phyloP scores from a whole-genome alignment of 2,797 vertebrate genomes.

The Lates japonicus region DNA sequence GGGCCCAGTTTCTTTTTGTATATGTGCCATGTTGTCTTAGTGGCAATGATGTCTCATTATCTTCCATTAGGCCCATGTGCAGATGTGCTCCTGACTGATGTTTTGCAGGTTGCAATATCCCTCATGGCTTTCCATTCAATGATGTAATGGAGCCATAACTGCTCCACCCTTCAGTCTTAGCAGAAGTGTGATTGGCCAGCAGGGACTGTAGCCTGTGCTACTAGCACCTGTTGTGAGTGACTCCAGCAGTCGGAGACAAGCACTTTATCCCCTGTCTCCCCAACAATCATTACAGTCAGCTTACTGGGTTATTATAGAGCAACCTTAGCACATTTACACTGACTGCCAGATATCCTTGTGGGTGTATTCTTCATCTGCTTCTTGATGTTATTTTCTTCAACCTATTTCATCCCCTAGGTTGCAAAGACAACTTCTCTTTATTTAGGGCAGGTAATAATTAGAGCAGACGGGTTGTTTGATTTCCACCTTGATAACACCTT shows the following conservation, averaged over 20 bases:
- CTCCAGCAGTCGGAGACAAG: constrained; percentile 75
- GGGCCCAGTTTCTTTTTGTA: constrained; percentile 65
- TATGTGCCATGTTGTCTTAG: constrained; percentile 70
- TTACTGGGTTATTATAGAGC: constrained; percentile 83
- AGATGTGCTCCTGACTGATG: constrained; percentile 66
- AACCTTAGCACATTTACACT: constrained; percentile 83
- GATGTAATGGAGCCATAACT: constrained; percentile 59
- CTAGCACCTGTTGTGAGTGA: constrained; percentile 81
- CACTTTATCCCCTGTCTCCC: constrained; percentile 84
- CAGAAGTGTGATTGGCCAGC: constrained; percentile 61
- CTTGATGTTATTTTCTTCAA: constrained; percentile 81
- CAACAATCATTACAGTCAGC: constrained; percentile 84
- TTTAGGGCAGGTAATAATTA: constrained; percentile 85
- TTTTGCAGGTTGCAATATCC: constrained; percentile 66
- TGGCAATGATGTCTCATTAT: constrained; percentile 74
- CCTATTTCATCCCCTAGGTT: constrained; percentile 75
- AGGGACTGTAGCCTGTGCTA: constrained; percentile 56
- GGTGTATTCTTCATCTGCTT: constrained; percentile 75
- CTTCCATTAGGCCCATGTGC: constrained; percentile 73
- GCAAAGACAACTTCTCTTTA: constrained; percentile 82
- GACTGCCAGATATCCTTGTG: constrained; percentile 78
- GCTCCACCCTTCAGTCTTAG: constrained; percentile 45
- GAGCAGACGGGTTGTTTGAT: constrained; percentile 84
- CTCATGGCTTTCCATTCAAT: constrained; percentile 53
- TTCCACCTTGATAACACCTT: constrained; percentile 84